Evolutionary conservation across 1,140 invertebrate genomes (phyloP).

Genomic region (Monomorium pharaonis): DNA sequence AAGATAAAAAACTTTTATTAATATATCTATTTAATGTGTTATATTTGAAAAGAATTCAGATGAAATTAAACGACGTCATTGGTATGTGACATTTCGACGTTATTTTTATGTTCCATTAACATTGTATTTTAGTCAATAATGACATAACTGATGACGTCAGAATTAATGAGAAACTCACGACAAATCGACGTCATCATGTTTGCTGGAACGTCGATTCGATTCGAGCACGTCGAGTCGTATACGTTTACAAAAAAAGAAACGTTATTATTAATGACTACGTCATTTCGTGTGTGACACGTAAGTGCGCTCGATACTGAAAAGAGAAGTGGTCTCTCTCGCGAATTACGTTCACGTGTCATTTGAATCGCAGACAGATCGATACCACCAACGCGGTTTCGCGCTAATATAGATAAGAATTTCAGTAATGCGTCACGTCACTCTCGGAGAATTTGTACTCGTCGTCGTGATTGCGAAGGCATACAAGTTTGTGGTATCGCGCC

Average conservation of each 20-base stretch:
- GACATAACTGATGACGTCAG: too few relatives aligned
- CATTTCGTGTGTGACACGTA: neutral
- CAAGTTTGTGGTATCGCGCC: neutral
- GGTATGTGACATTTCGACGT: too few relatives aligned
- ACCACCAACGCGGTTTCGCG: neutral
- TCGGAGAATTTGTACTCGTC: slow-evolving; percentile 22
- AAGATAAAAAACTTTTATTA: too few relatives aligned
- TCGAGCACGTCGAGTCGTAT: too few relatives aligned
- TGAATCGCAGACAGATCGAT: neutral
- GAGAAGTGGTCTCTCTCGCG: neutral
- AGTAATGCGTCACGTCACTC: slow-evolving; percentile 40
- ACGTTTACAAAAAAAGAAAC: neutral
- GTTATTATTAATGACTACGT: neutral
- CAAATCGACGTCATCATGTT: too few relatives aligned
- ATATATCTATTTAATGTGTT: too few relatives aligned
- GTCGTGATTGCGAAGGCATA: neutral
- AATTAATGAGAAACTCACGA: too few relatives aligned
- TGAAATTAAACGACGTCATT: too few relatives aligned
- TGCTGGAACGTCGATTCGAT: too few relatives aligned
- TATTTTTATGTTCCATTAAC: too few relatives aligned
- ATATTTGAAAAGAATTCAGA: too few relatives aligned
- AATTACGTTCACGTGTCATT: neutral
- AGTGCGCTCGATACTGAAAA: neutral
- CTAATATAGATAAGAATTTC: slow-evolving; percentile 38
- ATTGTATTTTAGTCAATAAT: too few relatives aligned